Evolutionary conservation across 35 echinoderm and acorn worm genomes (phyloP), one percentile per base, ranked within the genome.

Genomic region (Apostichopus japonicus): DNA sequence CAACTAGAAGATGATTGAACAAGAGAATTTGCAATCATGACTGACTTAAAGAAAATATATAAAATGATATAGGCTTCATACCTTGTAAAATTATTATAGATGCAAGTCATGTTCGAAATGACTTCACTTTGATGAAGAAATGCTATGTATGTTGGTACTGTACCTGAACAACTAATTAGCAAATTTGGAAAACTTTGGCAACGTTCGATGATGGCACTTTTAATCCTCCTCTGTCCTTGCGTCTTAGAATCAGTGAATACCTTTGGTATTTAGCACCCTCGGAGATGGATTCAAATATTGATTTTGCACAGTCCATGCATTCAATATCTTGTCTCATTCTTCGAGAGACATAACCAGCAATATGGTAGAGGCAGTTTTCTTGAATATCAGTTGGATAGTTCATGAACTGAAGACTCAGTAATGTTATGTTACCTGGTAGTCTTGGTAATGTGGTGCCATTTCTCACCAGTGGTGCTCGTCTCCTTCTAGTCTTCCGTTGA

Each of bases 271-370:
- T 4, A 14, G 16, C 15, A 16, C 61, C 61, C 10, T 87, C 83
- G 27, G 0, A 14, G 44, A 17, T 44, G 33, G 77, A 24, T 83
- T 87, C 15, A 24, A 59, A 87, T 10, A 87, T 53, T 6, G 83
- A 56, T 87, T 55, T 87, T 16, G 0, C 54, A 87, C 83, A 87
- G 8, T 87, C 55, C 4, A 1, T 87, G 55, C 57, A 87, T 24
- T 87, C 83, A 61, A 87, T 65, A 87, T 87, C 83, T 87, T 59
- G 6, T 10, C 54, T 17, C 13, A 87, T 6, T 87, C 61, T 87
- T 65, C 83, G 6, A 61, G 83, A 87, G 6, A 87, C 83, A 87
- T 87, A 87, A 14, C 54, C 83, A 21, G 83, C 83, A 53, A 87
- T 87, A 44, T 87, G 63, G 56, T 54, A 87, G 7, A 87, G 13